Conservation (phyloP, 2,113 vertebrate genomes). For the Mirounga angustirostris region DNA sequence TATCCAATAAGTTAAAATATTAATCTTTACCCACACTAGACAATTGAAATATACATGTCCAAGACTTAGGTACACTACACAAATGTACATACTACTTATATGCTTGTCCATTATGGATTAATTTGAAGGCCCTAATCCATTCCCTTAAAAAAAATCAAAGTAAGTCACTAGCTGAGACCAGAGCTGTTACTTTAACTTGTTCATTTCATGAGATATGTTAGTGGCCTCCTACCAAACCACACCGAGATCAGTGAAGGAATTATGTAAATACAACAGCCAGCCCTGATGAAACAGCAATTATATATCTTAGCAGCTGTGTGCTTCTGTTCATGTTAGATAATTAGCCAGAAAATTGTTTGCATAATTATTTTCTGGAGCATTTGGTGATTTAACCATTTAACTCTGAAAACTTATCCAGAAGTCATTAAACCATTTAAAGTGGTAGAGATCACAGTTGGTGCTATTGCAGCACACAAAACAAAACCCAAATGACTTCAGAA, state of each 20-base stretch:
- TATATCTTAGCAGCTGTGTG: slow-evolving; percentile 86
- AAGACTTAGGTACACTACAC: slow-evolving; percentile 16
- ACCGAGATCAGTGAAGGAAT: slow-evolving; percentile 85
- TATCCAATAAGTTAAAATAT: slow-evolving; percentile 29
- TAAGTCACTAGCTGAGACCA: slow-evolving; percentile 82
- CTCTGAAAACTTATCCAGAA: slow-evolving; percentile 87
- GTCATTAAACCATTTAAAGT: slow-evolving; percentile 85
- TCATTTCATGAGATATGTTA: slow-evolving; percentile 86
- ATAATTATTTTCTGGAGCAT: slow-evolving; percentile 88
- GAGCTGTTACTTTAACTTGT: slow-evolving; percentile 77
- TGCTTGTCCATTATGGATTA: background rate
- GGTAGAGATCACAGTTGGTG: slow-evolving; percentile 80
- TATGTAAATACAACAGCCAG: slow-evolving; percentile 86
- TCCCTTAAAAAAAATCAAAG: slow-evolving; percentile 76
- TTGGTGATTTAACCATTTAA: slow-evolving; percentile 87
- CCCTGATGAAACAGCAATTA: slow-evolving; percentile 87
- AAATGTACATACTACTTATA: slow-evolving; percentile 44
- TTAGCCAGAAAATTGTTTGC: slow-evolving; percentile 89
- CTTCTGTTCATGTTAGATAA: slow-evolving; percentile 83
- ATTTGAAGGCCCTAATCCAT: slow-evolving; percentile 28
- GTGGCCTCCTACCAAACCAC: slow-evolving; percentile 56
- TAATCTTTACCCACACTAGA: background rate
- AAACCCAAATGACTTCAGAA: slow-evolving; percentile 68
- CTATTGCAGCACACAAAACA: slow-evolving; percentile 77
- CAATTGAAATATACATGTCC: slow-evolving; percentile 33